Evolutionary conservation across 2,113 vertebrate genomes (phyloP), one percentile per base, ranked within the genome.

Genomic region (Tragelaphus buxtoni): DNA sequence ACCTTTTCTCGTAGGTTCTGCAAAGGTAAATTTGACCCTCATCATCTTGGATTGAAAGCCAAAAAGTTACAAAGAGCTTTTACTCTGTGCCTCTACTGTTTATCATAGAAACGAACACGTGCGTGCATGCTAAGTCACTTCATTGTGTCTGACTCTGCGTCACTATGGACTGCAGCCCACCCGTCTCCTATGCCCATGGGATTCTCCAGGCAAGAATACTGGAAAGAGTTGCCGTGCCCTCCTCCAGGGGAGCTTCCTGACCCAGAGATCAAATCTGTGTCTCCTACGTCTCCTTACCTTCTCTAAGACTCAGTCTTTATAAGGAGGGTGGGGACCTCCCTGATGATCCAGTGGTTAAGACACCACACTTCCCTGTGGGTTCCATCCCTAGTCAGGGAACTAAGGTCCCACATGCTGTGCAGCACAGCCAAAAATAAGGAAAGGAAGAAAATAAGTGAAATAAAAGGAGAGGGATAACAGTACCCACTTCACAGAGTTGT

Each of bases 221-320:
- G 22, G 39, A 42, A 13, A 13, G 39, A 11, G 0, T 42, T 26
- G 69, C 69, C 3, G 0, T 13, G 35, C 69, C 69, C 6, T 42
- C 69, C 22, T 74, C 69, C 39, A 4, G 35, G 22, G 10, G 11
- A 74, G 20, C 39, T 74, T 74, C 39, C 39, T 26, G 20, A 14
- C 69, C 11, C 69, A 42, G 35, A 22, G 35, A 74, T 42, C 22
- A 0, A 74, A 26, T 39, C 69, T 14, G 35, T 4, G 22, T 74
- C 69, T 42, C 69, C 22, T 12, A 7, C 13, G 28, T 26, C 69
- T 74, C 35, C 45, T 74, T 51, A 77, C 42, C 28, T 55, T 69
- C 20, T 51, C n/a, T 60, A 8, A 76, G 58, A 16, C 26, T 63
- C 10, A 1, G 0, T n/a, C 6, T 86, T 51, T 61, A 79, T 69